phyloP scores from a whole-genome alignment of 2,113 vertebrate species.

The Psammodynastes pulverulentus region DNA sequence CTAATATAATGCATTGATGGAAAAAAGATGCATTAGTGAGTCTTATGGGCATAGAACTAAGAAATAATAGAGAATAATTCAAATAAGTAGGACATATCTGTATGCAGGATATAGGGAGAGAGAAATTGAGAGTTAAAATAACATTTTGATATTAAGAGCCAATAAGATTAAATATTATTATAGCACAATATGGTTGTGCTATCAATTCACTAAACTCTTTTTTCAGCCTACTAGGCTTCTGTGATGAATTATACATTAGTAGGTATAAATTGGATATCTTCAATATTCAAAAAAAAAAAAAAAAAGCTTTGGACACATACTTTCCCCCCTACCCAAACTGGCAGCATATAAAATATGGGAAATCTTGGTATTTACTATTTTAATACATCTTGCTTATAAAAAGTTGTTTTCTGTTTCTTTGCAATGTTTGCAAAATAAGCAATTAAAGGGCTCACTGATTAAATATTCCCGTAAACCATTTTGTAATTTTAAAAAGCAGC shows the following conservation, averaged over 20 bases:
- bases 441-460: constrained; percentile 63
- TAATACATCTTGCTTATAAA: constrained; percentile 30
- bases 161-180: neutral
- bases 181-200: neutral
- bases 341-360: constrained; percentile 6
- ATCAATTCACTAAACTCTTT: constrained; percentile 9
- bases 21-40: neutral
- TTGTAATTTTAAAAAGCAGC: constrained; percentile 54
- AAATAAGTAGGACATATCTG: neutral
- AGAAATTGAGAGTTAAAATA: neutral
- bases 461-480: constrained; percentile 61
- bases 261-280: constrained; percentile 3
- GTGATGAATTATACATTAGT: constrained; percentile 11
- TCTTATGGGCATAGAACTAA: neutral
- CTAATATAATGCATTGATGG: neutral
- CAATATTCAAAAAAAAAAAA: constrained; percentile 9
- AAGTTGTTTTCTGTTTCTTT: constrained; percentile 29
- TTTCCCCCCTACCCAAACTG: constrained; percentile 30
- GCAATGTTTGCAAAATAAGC: constrained; percentile 45
- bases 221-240: constrained; percentile 1
- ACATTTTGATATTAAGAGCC: neutral
- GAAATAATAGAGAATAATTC: neutral
- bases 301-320: neutral
- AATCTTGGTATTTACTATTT: constrained; percentile 32
- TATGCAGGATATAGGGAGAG: no score